Evolutionary conservation across 2,888 invertebrate species (phyloP).

Genomic region (Machimus atricapillus): DNA sequence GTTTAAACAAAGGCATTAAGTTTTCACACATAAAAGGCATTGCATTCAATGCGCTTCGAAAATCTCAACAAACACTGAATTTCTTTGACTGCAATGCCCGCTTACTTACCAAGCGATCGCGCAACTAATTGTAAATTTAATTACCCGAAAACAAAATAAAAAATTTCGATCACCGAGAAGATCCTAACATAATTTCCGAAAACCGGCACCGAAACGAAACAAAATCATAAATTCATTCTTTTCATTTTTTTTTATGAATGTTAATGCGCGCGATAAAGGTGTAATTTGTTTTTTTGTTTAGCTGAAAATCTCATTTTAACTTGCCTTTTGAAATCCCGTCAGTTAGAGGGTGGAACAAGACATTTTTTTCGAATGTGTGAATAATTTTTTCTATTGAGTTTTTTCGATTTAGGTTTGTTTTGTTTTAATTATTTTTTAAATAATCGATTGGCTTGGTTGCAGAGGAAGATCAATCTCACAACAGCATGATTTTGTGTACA

Average conservation of each 20-base stretch:
- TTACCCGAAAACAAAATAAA: not conserved
- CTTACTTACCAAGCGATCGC: constrained; percentile 33
- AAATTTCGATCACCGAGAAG: not conserved
- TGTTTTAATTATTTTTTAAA: not conserved
- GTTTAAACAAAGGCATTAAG: constrained; percentile 21
- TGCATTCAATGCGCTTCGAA: not conserved
- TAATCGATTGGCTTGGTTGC: constrained; percentile 30
- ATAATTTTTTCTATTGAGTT: not conserved
- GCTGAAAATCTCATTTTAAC: constrained; percentile 42
- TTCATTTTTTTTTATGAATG: not conserved
- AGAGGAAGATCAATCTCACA: constrained; percentile 46
- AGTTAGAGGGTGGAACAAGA: constrained; percentile 32
- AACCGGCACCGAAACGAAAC: not conserved
- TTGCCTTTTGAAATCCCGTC: constrained; percentile 45
- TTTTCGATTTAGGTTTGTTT: not conserved
- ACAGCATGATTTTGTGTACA: constrained; percentile 46
- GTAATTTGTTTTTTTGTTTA: constrained; percentile 36
- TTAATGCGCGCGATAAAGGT: constrained; percentile 5
- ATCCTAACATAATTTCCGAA: not conserved
- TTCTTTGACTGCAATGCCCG: constrained; percentile 30
- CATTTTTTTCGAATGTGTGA: constrained; percentile 15
- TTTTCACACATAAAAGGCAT: not conserved
- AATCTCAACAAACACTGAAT: not conserved
- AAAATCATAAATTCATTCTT: not conserved
- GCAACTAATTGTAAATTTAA: not conserved